These are phyloP conservation scores for Tiliacea citrago DNA, from an alignment of 2,888 invertebrate genomes.

Conservation along the genomic window DNA sequence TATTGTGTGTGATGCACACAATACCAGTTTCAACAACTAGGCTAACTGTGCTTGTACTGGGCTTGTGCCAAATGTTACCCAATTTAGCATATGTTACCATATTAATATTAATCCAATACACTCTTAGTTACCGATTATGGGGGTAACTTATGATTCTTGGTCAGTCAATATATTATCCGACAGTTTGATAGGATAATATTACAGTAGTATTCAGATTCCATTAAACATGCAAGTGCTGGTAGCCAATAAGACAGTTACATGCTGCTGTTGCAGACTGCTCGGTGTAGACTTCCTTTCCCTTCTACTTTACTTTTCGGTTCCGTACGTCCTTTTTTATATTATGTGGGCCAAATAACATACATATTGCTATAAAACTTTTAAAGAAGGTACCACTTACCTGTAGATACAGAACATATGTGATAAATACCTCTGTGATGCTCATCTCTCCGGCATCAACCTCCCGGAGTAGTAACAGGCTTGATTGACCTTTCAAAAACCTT, in stretches of 20 bases:
- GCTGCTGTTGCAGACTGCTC: too few relatives aligned
- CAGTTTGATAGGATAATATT: background rate
- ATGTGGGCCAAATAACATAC: too few relatives aligned
- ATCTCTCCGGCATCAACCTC: background rate
- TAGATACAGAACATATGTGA: background rate
- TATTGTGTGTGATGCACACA: background rate
- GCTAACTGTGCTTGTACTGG: conserved; percentile 20
- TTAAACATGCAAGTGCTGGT: background rate
- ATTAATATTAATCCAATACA: conserved; percentile 8
- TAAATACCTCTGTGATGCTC: background rate
- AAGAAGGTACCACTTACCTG: background rate
- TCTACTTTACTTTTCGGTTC: too few relatives aligned
- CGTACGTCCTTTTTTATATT: background rate
- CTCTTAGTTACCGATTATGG: conserved; percentile 21
- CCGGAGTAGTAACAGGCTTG: background rate
- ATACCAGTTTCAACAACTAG: background rate
- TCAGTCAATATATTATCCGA: too few relatives aligned
- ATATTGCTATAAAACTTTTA: background rate
- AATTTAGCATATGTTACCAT: background rate
- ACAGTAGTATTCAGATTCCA: background rate
- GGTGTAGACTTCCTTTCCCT: background rate
- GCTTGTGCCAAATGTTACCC: conserved; percentile 39
- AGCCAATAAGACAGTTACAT: background rate
- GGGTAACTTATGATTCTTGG: background rate
- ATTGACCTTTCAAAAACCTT: background rate